Conservation (phyloP, 2,888 invertebrate species). For the Aspidiotus rigidus region DNA sequence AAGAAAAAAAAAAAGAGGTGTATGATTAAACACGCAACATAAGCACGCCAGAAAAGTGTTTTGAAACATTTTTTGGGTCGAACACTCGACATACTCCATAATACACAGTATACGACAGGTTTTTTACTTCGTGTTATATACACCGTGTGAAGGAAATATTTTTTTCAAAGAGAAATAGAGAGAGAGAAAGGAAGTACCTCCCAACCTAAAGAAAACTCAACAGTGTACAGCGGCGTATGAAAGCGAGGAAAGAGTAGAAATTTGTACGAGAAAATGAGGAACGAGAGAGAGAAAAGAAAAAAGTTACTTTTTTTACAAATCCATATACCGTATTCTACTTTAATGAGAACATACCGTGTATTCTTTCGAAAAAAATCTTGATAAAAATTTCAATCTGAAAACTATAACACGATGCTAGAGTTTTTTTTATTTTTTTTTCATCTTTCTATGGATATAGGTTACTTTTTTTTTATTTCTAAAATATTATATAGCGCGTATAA, state of each 20-base stretch:
- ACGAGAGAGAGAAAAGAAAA: background rate
- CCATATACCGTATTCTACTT: background rate
- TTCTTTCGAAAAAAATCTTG: constrained; percentile 29
- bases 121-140: constrained; percentile 5
- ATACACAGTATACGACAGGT: no score
- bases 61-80: constrained; percentile 21
- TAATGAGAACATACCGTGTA: constrained; percentile 24
- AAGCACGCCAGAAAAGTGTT: background rate
- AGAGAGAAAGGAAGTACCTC: background rate
- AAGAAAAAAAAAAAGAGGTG: no score
- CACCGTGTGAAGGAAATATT: constrained; percentile 28
- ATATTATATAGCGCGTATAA: background rate
- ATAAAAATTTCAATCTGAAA: constrained; percentile 32
- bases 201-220: background rate
- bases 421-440: constrained; percentile 26
- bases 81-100: constrained; percentile 17
- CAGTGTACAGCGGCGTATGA: background rate
- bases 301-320: constrained; percentile 18
- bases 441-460: constrained; percentile 27
- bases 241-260: constrained; percentile 7
- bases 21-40: no score
- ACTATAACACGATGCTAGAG: constrained; percentile 10
- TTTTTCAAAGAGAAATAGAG: constrained; percentile 13
- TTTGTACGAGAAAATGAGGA: constrained; percentile 5
- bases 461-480: constrained; percentile 15